A percentile compares a stretch with the other conserved stretches of the same genome.
These are phyloP conservation scores for Pristionchus pacificus DNA, from an alignment of 1,140 invertebrate species.

Conservation along the genomic window DNA sequence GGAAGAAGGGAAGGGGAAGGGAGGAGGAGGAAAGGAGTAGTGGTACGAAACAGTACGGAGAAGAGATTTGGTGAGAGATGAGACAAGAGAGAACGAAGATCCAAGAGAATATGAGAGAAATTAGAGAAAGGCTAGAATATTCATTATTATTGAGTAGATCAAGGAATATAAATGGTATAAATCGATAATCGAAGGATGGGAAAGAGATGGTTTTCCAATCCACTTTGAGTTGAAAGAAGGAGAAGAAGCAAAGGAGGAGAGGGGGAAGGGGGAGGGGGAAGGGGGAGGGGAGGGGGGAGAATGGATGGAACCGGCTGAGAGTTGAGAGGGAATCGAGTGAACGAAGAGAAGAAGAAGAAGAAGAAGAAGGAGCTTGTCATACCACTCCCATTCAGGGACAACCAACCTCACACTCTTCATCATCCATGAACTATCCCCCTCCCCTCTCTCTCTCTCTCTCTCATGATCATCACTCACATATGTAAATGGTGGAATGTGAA, in stretches of 20 bases:
- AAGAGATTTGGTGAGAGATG: not conserved
- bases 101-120: not conserved
- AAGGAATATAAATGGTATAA: not conserved
- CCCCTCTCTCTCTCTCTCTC: no score
- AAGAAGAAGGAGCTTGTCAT: no score
- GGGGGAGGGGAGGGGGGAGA: not conserved
- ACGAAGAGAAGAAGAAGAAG: no score
- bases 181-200: not conserved
- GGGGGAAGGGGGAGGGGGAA: not conserved
- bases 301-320: not conserved
- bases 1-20: not conserved
- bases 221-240: not conserved
- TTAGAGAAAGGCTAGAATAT: no score
- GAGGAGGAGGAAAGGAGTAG: not conserved
- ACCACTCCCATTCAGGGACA: no score
- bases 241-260: not conserved
- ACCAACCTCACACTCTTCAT: no score
- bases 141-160: no score
- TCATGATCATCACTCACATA: no score
- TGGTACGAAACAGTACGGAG: not conserved
- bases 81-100: not conserved
- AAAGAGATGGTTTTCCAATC: not conserved
- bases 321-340: not conserved
- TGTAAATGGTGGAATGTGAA: no score
- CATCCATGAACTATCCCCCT: no score